Evolutionary conservation across 2,888 invertebrate genomes (phyloP).

Genomic region (Pandemis corylana): DNA sequence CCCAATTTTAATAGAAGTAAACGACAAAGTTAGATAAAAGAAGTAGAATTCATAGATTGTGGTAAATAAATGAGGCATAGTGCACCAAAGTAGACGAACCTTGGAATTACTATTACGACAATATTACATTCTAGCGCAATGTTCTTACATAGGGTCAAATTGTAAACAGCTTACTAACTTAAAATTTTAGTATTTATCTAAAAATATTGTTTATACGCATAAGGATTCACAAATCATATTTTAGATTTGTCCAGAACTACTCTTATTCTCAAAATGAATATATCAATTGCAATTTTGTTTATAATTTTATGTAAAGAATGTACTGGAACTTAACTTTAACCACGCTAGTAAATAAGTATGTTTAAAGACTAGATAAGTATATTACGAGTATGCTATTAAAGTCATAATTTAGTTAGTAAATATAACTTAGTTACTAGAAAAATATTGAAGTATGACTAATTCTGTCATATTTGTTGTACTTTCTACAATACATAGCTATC

Average conservation of each 20-base stretch:
- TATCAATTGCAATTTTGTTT: background rate
- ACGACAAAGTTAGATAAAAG: background rate
- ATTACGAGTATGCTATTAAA: no score
- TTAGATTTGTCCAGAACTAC: no score
- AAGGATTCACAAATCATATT: no score
- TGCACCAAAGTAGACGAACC: no score
- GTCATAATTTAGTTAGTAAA: conserved; percentile 19
- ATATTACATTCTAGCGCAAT: no score
- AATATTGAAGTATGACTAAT: background rate
- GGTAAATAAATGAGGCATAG: background rate
- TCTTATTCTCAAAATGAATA: no score
- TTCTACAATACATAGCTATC: background rate
- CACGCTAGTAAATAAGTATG: background rate
- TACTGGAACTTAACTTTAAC: background rate
- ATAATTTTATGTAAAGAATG: background rate
- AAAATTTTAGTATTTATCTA: no score
- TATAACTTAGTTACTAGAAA: conserved; percentile 17
- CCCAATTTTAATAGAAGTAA: conserved; percentile 9
- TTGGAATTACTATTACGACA: no score
- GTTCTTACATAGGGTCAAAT: no score
- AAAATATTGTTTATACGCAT: no score
- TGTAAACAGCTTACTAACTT: no score
- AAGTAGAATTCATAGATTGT: background rate
- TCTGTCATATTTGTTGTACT: background rate
- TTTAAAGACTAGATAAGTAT: background rate